Conservation (phyloP, 1,140 invertebrate species). For the Drosophila trapezifrons region DNA sequence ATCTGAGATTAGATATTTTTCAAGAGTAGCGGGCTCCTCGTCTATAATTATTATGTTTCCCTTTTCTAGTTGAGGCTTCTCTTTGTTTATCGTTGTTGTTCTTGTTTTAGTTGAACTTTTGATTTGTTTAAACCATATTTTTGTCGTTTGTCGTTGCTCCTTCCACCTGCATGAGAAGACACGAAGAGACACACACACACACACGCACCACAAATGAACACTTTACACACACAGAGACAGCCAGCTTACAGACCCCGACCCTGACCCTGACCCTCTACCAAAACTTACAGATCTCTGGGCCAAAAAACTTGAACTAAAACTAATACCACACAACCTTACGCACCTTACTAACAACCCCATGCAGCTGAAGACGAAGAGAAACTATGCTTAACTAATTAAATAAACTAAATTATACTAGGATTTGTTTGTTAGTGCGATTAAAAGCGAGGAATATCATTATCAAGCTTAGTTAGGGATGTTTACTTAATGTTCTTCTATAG, state of each 20-base stretch:
- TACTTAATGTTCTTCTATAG: too few species aligned
- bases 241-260: constrained; percentile 17
- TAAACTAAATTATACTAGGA: background rate
- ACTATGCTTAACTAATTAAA: background rate
- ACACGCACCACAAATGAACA: constrained; percentile 9
- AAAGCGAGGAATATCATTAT: background rate
- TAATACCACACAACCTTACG: background rate
- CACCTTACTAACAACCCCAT: constrained; percentile 5
- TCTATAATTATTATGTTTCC: background rate
- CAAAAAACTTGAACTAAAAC: constrained; percentile 12
- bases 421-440: background rate
- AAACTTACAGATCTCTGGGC: background rate
- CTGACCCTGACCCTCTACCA: constrained; percentile 1
- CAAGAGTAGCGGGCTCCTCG: constrained; percentile 13
- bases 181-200: background rate
- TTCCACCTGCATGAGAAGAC: constrained; percentile 30
- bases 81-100: constrained; percentile 20
- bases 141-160: constrained; percentile 22
- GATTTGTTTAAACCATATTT: background rate
- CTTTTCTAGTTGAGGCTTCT: constrained; percentile 1
- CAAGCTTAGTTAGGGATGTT: background rate
- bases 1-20: too few species aligned
- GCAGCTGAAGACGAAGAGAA: background rate
- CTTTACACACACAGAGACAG: constrained; percentile 16
- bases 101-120: constrained; percentile 20